Percentiles rank a stretch among this genome's conserved stretches.
These are phyloP conservation scores for Cydia strobilella DNA, from an alignment of 1,140 invertebrate species.

Conservation along the genomic window DNA sequence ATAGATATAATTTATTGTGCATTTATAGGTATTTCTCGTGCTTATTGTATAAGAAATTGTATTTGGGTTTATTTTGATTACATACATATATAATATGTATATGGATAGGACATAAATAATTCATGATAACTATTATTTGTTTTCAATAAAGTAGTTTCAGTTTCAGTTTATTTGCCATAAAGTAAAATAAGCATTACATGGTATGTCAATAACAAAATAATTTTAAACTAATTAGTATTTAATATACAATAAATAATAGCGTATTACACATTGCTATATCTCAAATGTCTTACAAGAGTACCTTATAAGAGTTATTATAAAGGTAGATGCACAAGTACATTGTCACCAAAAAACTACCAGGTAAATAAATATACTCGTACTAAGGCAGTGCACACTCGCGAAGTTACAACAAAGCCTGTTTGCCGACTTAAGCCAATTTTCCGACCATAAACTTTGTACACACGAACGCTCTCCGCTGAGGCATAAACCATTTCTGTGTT, in stretches of 20 bases:
- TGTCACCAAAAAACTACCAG: background rate
- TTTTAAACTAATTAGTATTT: too few species aligned
- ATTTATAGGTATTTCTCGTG: background rate
- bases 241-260: too few species aligned
- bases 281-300: too few species aligned
- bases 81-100: too few species aligned
- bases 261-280: too few species aligned
- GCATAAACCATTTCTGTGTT: slow-evolving; percentile 12
- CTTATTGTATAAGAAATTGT: background rate
- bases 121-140: too few species aligned
- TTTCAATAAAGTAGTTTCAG: too few species aligned
- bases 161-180: too few species aligned
- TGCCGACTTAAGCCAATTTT: slow-evolving; percentile 25
- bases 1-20: background rate
- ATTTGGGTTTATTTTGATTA: background rate
- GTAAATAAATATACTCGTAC: background rate
- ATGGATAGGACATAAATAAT: too few species aligned
- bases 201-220: too few species aligned
- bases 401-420: slow-evolving; percentile 15
- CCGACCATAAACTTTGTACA: slow-evolving; percentile 5
- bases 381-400: background rate
- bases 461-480: slow-evolving; percentile 25
- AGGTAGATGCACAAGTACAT: background rate
- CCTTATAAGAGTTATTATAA: too few species aligned
- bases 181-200: too few species aligned